A percentile compares a stretch with the other conserved stretches of the same genome.
Evolutionary conservation across 2,888 invertebrate genomes (phyloP).

Genomic region (Mesoligia furuncula): DNA sequence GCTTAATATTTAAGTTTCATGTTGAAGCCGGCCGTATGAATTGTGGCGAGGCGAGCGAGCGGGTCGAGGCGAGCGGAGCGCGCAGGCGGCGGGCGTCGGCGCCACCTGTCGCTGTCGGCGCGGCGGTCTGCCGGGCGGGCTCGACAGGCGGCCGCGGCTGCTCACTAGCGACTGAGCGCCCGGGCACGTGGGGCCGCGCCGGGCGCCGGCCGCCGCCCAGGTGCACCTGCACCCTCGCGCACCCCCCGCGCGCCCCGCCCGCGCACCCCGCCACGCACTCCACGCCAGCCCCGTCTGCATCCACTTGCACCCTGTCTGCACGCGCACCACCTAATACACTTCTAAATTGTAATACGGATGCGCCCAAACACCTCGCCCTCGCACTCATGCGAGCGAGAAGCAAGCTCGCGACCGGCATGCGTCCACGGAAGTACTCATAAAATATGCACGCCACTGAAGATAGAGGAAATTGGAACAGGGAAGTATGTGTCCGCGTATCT

Average conservation of each 20-base stretch:
- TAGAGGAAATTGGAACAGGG: slow-evolving; percentile 55
- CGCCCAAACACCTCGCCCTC: slow-evolving; percentile 18
- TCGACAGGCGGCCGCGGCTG: slow-evolving; percentile 72
- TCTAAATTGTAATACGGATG: slow-evolving; percentile 51
- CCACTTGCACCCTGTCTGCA: slow-evolving; percentile 67
- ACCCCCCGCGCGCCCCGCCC: slow-evolving; percentile 73
- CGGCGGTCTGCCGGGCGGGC: slow-evolving; percentile 65
- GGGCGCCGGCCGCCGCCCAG: slow-evolving; percentile 86
- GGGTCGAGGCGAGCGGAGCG: slow-evolving; percentile 74
- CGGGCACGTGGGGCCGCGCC: slow-evolving; percentile 84
- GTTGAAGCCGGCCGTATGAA: slow-evolving; percentile 77
- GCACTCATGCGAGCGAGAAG: slow-evolving; percentile 22
- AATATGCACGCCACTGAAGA: slow-evolving; percentile 62
- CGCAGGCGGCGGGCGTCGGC: slow-evolving; percentile 86
- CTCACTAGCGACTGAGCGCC: slow-evolving; percentile 81
- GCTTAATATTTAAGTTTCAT: slow-evolving; percentile 81
- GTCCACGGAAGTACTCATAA: slow-evolving; percentile 54
- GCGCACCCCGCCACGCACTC: slow-evolving; percentile 61
- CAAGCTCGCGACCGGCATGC: slow-evolving; percentile 22
- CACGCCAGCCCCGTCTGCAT: slow-evolving; percentile 63
- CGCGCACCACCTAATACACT: slow-evolving; percentile 48
- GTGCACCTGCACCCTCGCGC: slow-evolving; percentile 83
- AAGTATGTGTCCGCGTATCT: slow-evolving; percentile 52
- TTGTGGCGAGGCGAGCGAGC: slow-evolving; percentile 67
- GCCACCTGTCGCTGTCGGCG: slow-evolving; percentile 82